Conservation (phyloP, 2,113 vertebrate species). For the Triplophysa dalaica region DNA sequence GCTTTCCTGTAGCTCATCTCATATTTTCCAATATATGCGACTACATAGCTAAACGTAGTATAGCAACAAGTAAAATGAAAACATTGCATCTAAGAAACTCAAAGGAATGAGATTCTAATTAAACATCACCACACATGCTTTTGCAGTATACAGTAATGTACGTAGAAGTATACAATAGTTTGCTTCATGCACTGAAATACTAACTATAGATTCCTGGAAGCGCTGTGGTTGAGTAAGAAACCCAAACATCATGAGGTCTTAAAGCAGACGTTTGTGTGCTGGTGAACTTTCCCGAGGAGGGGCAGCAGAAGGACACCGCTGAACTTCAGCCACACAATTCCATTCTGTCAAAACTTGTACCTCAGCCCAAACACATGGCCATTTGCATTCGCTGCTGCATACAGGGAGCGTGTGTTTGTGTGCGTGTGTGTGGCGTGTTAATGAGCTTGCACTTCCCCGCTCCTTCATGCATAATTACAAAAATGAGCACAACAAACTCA, state of each 20-base stretch:
- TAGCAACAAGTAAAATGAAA: not conserved
- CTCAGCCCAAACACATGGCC: conserved; percentile 56
- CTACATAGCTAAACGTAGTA: too few relatives aligned
- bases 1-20: too few relatives aligned
- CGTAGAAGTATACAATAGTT: not conserved
- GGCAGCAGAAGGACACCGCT: conserved; percentile 15
- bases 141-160: not conserved
- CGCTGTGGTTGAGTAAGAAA: not conserved
- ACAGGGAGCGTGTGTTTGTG: conserved; percentile 17
- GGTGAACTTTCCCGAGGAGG: conserved; percentile 1
- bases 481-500: conserved; percentile 57
- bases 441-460: conserved; percentile 50
- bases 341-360: conserved; percentile 52
- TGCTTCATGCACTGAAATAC: not conserved
- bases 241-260: not conserved
- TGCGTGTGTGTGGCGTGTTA: conserved; percentile 42
- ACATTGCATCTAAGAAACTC: not conserved
- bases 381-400: conserved; percentile 55
- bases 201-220: conserved; percentile 6
- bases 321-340: conserved; percentile 23
- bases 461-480: conserved; percentile 54
- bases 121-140: not conserved
- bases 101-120: too few relatives aligned
- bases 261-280: conserved; percentile 22
- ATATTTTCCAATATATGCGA: too few relatives aligned